A percentile compares a stretch with the other conserved stretches of the same genome.
Conservation (phyloP, 2,113 vertebrate species). For the Eulacestoma nigropectus region DNA sequence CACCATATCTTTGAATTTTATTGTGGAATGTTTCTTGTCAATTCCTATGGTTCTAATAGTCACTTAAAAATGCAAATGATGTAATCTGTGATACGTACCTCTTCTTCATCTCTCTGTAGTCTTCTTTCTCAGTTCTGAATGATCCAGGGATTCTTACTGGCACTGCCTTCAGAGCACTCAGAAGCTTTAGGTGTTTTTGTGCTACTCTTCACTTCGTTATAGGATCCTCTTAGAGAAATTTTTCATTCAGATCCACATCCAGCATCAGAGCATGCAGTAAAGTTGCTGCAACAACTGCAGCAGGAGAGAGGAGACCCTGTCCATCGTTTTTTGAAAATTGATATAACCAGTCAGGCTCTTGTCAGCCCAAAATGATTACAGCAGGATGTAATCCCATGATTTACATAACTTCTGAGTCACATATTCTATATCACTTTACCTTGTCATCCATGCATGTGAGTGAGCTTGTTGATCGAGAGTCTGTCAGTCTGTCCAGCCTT, state of each 20-base stretch:
- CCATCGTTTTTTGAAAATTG: background rate
- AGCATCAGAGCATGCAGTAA: background rate
- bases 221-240: background rate
- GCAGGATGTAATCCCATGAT: background rate
- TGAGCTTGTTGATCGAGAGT: background rate
- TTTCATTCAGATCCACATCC: background rate
- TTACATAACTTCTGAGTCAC: background rate
- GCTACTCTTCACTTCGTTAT: background rate
- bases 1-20: background rate
- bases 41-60: background rate
- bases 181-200: background rate
- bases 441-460: background rate
- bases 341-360: background rate
- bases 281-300: background rate
- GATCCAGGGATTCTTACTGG: background rate
- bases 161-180: background rate
- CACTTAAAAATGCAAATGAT: background rate
- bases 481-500: background rate
- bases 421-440: accelerated
- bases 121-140: background rate
- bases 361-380: background rate
- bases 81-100: background rate
- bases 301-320: too few species aligned
- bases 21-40: background rate
- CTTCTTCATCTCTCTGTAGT: background rate